These are phyloP conservation scores for Pseudomyrmex pallidus DNA, from an alignment of 1,140 invertebrate genomes.

Conservation along the genomic window DNA sequence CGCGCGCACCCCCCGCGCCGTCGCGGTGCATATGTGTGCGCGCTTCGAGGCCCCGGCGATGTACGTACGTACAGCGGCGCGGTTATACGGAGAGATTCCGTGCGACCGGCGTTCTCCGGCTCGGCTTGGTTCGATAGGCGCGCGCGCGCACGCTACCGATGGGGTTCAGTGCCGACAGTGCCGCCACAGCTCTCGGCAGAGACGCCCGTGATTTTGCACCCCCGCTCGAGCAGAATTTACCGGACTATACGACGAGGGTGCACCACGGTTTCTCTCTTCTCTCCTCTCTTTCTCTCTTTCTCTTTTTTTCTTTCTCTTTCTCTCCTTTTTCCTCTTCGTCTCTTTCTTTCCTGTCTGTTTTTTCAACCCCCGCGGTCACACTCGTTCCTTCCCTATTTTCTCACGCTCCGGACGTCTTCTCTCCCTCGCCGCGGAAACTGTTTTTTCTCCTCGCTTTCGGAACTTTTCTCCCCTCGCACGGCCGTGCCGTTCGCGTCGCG, in stretches of 20 bases:
- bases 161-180: slow-evolving; percentile 80
- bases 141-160: slow-evolving; percentile 80
- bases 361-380: neutral
- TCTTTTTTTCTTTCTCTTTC: neutral
- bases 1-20: neutral
- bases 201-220: slow-evolving; percentile 83
- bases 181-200: slow-evolving; percentile 84
- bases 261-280: slow-evolving; percentile 57
- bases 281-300: slow-evolving; percentile 30
- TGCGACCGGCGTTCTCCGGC: slow-evolving; percentile 46
- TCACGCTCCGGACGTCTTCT: neutral
- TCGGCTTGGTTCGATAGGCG: slow-evolving; percentile 82
- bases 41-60: neutral
- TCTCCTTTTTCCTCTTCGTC: neutral
- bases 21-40: slow-evolving; percentile 8
- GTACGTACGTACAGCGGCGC: neutral
- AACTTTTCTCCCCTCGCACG: neutral
- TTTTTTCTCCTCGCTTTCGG: neutral
- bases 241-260: slow-evolving; percentile 73
- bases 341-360: neutral
- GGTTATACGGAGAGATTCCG: slow-evolving; percentile 32
- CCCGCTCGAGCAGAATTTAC: slow-evolving; percentile 64
- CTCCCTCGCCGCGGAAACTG: neutral
- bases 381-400: neutral
- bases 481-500: slow-evolving; percentile 2